phyloP scores from a whole-genome alignment of 1,140 invertebrate genomes.

The Drosophila miranda region DNA sequence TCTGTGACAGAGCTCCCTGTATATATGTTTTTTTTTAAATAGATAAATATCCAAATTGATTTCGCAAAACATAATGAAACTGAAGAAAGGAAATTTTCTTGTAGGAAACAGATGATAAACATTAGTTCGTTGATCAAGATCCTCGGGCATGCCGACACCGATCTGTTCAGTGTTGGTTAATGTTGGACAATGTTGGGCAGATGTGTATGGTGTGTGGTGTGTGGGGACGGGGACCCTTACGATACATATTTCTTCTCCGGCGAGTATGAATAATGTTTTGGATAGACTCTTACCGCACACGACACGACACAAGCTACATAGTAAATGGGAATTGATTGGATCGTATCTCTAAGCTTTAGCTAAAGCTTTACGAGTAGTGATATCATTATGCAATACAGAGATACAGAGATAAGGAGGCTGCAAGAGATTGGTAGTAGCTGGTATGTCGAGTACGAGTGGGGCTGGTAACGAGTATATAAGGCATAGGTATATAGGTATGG shows the following conservation, averaged over 20 bases:
- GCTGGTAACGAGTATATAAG: slow-evolving; percentile 51
- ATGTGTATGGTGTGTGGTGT: too few relatives aligned
- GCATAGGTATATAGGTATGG: slow-evolving; percentile 22
- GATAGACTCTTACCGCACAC: slow-evolving; percentile 35
- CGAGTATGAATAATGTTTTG: not conserved
- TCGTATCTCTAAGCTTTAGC: slow-evolving; percentile 1
- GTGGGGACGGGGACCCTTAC: too few relatives aligned
- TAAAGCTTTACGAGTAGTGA: not conserved
- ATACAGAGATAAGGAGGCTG: slow-evolving; percentile 42
- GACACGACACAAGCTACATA: slow-evolving; percentile 15
- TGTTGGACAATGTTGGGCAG: too few relatives aligned
- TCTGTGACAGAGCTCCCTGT: slow-evolving; percentile 74
- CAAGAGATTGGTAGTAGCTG: slow-evolving; percentile 56
- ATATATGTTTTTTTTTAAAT: slow-evolving; percentile 42
- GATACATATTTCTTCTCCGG: too few relatives aligned
- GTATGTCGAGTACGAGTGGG: slow-evolving; percentile 46
- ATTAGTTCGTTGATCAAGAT: slow-evolving; percentile 53
- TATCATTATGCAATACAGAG: slow-evolving; percentile 6
- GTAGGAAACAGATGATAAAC: slow-evolving; percentile 76
- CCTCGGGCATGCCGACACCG: slow-evolving; percentile 20
- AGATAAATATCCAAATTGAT: slow-evolving; percentile 44
- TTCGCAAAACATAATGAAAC: slow-evolving; percentile 55
- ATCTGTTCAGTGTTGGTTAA: too few relatives aligned
- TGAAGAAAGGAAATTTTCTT: slow-evolving; percentile 52
- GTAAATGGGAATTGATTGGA: slow-evolving; percentile 12